phyloP scores from a whole-genome alignment of 1,140 invertebrate species.

The Aphaenogaster ashmeadi region DNA sequence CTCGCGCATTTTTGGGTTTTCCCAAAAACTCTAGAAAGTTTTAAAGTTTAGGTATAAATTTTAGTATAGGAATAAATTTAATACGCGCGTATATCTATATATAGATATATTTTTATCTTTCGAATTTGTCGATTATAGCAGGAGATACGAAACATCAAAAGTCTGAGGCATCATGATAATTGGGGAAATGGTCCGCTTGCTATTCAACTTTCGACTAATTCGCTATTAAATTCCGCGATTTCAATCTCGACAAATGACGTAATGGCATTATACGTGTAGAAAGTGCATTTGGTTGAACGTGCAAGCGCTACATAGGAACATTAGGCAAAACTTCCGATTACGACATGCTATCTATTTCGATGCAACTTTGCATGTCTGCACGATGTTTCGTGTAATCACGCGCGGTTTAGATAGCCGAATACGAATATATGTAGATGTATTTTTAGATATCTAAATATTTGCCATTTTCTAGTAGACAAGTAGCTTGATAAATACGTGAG shows the following conservation, averaged over 20 bases:
- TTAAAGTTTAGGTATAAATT: background rate
- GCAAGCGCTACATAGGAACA: slow-evolving; percentile 7
- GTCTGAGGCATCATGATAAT: background rate
- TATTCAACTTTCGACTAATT: slow-evolving; percentile 25
- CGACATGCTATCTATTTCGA: slow-evolving; percentile 36
- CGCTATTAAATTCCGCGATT: slow-evolving; percentile 23
- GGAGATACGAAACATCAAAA: background rate
- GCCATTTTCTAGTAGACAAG: background rate
- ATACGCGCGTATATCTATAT: background rate
- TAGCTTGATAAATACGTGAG: background rate
- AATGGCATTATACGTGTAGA: slow-evolving; percentile 34
- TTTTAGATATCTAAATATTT: background rate
- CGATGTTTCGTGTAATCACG: slow-evolving; percentile 1
- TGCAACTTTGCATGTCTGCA: slow-evolving; percentile 8
- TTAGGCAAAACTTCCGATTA: slow-evolving; percentile 50
- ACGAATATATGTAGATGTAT: too few species aligned
- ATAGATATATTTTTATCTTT: background rate
- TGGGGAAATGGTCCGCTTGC: background rate
- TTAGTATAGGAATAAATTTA: too few species aligned
- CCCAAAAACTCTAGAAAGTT: background rate
- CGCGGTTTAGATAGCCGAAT: background rate
- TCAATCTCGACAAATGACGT: slow-evolving; percentile 38
- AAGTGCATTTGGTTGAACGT: slow-evolving; percentile 40
- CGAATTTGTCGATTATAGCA: background rate
- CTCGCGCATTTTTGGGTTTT: background rate